phyloP scores from a whole-genome alignment of 2,888 invertebrate species.

The Pelosia muscerda region DNA sequence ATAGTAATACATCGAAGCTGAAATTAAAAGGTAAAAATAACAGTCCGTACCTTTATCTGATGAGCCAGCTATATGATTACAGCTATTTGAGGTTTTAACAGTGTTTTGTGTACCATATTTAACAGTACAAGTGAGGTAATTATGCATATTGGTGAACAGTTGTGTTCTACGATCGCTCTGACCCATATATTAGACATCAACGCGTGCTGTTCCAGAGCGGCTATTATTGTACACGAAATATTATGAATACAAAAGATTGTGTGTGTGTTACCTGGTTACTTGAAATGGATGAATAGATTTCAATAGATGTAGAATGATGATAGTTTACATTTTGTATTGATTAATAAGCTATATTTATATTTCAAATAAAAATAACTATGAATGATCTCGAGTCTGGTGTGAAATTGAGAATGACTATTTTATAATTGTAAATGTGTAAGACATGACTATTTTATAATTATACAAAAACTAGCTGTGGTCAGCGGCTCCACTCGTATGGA shows the following conservation, averaged over 20 bases:
- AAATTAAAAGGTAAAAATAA: slow-evolving; percentile 25
- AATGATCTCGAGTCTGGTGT: too few relatives aligned
- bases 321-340: not conserved
- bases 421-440: too few relatives aligned
- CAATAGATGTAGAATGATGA: not conserved
- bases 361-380: not conserved
- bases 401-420: too few relatives aligned
- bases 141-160: slow-evolving; percentile 16
- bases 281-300: not conserved
- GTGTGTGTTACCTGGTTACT: not conserved
- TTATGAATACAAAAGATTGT: not conserved
- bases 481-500: too few relatives aligned
- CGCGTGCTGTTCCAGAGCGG: slow-evolving; percentile 59
- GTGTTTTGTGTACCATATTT: slow-evolving; percentile 25
- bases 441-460: too few relatives aligned
- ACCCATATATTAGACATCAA: slow-evolving; percentile 79
- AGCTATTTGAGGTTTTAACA: slow-evolving; percentile 26
- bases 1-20: not conserved
- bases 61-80: slow-evolving; percentile 33
- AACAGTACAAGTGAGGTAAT: slow-evolving; percentile 24
- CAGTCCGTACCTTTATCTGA: slow-evolving; percentile 36
- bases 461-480: too few relatives aligned
- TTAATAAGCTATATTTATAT: not conserved
- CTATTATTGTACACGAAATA: not conserved
- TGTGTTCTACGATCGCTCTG: slow-evolving; percentile 36